Evolutionary conservation across 2,797 vertebrate species (phyloP).

Genomic region (Peromyscus melanophrys): DNA sequence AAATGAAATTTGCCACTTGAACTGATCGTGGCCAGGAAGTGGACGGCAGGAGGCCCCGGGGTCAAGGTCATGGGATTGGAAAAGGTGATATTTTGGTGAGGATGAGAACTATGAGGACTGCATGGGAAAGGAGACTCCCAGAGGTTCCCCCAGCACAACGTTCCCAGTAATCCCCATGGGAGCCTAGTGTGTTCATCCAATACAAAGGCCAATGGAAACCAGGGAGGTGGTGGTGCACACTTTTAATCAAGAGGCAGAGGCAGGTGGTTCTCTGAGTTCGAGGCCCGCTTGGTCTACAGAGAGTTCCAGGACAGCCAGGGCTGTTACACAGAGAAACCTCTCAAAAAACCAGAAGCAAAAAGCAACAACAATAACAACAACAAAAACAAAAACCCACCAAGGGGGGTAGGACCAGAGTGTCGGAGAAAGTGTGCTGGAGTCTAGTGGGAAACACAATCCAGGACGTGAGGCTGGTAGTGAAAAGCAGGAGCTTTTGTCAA

Average conservation of each 20-base stretch:
- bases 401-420: fast-evolving
- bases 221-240: too few relatives aligned
- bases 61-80: neutral
- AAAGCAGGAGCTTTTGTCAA: neutral
- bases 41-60: neutral
- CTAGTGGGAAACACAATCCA: neutral
- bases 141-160: neutral
- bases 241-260: neutral
- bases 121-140: neutral
- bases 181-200: neutral
- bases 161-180: neutral
- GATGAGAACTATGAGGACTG: neutral
- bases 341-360: neutral
- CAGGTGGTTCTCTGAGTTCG: neutral
- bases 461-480: neutral
- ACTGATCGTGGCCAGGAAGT: neutral
- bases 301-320: neutral
- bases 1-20: neutral
- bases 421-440: fast-evolving
- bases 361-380: neutral
- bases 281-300: neutral
- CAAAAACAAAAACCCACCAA: neutral
- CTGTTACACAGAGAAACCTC: neutral
- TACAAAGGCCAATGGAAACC: neutral
- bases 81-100: neutral